Evolutionary conservation across 2,113 vertebrate species (phyloP), one percentile per base, ranked within the genome.

Genomic region (Oreochromis tanganicae): DNA sequence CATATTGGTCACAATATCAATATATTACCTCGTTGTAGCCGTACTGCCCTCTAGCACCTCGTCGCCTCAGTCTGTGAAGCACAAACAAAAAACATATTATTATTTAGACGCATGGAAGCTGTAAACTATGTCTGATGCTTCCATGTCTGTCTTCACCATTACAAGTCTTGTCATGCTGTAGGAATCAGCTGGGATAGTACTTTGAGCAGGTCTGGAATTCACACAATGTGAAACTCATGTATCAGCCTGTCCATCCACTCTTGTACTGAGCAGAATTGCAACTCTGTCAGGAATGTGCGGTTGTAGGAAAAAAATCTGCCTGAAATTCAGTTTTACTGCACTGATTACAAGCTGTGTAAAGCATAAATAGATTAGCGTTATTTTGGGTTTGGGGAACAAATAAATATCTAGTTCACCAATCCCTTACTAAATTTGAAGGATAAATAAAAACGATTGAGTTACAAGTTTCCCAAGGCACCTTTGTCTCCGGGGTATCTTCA

Each of bases 1-100:
- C 24, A 43, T 34, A 41, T 17, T 55, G 57, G 46, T 12, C 43
- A 24, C 3, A 68, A 34, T 41, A 54, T 21, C 13, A 9, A n/a
- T 3, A 19, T 38, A 32, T 88, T 94, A 96, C 97, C 96, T 97
- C 95, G 68, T 92, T 96, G 83, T 97, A 97, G 81, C 96, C 96
- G 21, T 95, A 96, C 80, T 96, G 93, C 50, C 95, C 95, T 90
- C 94, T 91, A 27, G 93, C 87, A 36, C 93, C 91, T 82, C 95
- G 95, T 80, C 93, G 89, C 61, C 96, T 95, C 59, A 97, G 81
- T 90, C 97, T 97, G 95, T 46, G 48, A 83, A 38, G 46, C 9
- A 90, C 2, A 79, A 80, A 63, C 68, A 73, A 66, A 3, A 87
- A 24, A 52, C 16, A n/a, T 7, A 84, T 50, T 9, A 57, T 24